Percentiles rank a stretch among this genome's conserved stretches.
phyloP scores from a whole-genome alignment of 2,113 vertebrate species.

The Cairina moschata region DNA sequence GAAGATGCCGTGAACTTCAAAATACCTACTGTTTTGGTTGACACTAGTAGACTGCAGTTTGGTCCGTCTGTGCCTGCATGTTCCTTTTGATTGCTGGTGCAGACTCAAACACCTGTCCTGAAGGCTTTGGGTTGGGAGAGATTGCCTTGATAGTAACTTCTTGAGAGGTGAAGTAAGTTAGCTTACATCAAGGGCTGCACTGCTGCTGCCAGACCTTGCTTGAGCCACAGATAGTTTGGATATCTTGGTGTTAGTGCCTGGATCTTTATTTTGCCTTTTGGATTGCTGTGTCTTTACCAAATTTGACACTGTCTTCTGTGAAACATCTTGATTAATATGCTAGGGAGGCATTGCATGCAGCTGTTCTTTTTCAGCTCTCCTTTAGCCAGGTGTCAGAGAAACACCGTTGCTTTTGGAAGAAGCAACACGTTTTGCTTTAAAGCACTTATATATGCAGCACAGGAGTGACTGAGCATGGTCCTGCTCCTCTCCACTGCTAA shows the following conservation, averaged over 20 bases:
- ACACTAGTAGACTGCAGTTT: background rate
- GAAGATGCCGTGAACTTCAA: background rate
- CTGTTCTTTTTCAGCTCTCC: background rate
- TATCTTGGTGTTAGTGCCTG: background rate
- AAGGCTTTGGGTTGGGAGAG: background rate
- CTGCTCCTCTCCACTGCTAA: background rate
- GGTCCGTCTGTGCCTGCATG: fast-evolving
- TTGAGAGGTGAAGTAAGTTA: background rate
- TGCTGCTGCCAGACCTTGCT: background rate
- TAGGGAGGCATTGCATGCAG: background rate
- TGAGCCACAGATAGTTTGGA: background rate
- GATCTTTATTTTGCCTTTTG: background rate
- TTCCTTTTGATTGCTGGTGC: background rate
- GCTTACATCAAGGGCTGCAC: background rate
- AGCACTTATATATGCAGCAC: background rate
- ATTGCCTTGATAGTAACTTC: background rate
- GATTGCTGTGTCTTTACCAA: background rate
- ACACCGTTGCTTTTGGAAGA: background rate
- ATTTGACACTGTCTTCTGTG: background rate
- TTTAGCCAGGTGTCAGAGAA: background rate
- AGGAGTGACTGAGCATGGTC: background rate
- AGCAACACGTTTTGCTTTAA: background rate
- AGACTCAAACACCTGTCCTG: background rate
- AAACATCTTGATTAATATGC: background rate
- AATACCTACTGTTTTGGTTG: background rate